Conservation (phyloP, 2,888 invertebrate species). For the Liodrosophila aerea region DNA sequence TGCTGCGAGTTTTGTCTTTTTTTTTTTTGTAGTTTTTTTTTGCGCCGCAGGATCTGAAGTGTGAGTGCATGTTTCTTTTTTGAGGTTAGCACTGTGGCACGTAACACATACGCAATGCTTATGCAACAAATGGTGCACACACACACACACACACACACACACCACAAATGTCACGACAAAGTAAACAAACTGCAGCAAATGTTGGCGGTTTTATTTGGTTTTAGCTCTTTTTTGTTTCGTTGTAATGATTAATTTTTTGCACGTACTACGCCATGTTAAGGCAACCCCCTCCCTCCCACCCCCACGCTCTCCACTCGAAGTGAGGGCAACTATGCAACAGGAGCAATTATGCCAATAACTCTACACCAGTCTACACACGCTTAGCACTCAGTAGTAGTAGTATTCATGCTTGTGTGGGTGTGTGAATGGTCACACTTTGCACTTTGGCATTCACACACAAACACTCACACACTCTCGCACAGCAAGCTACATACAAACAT, state of each 20-base stretch:
- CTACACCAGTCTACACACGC: not conserved
- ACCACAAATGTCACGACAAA: slow-evolving; percentile 30
- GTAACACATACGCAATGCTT: not conserved
- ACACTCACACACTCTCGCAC: too few relatives aligned
- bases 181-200: slow-evolving; percentile 7
- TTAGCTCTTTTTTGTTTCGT: slow-evolving; percentile 4
- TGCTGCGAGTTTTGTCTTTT: slow-evolving; percentile 37
- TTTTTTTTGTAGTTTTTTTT: not conserved
- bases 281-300: not conserved
- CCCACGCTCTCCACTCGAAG: not conserved
- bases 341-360: too few relatives aligned
- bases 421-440: slow-evolving; percentile 45
- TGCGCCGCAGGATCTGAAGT: slow-evolving; percentile 43
- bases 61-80: slow-evolving; percentile 5
- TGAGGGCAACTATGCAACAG: not conserved
- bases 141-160: not conserved
- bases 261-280: slow-evolving; percentile 62
- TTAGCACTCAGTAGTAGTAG: too few relatives aligned
- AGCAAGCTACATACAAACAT: too few relatives aligned
- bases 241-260: slow-evolving; percentile 72
- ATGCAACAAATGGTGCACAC: not conserved
- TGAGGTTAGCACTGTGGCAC: too few relatives aligned
- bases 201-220: too few relatives aligned
- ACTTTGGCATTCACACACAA: slow-evolving; percentile 41
- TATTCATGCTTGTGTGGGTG: too few relatives aligned